These are phyloP conservation scores for Antennarius maculatus DNA, from an alignment of 2,797 vertebrate genomes.

Conservation along the genomic window DNA sequence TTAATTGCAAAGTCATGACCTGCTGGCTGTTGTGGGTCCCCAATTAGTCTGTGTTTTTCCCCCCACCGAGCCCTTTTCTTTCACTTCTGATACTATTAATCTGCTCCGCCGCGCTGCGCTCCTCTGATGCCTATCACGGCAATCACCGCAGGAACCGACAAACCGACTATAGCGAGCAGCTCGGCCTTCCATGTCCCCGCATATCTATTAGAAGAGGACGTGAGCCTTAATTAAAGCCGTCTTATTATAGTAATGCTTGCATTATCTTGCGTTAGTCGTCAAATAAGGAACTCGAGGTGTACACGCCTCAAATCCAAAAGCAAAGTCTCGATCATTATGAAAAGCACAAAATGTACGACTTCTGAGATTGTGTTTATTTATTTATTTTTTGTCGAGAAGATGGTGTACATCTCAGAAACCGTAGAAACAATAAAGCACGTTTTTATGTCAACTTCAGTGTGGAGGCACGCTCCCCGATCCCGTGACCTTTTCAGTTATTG, in stretches of 20 bases:
- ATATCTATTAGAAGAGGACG: constrained; percentile 8
- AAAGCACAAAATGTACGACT: constrained; percentile 17
- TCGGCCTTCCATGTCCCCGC: constrained; percentile 2
- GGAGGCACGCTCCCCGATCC: constrained; percentile 5
- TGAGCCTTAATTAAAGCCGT: constrained; percentile 9
- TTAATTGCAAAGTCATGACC: constrained; percentile 66
- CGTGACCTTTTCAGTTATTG: constrained; percentile 11
- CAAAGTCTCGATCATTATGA: constrained; percentile 9
- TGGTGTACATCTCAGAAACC: constrained; percentile 24
- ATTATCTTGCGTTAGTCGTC: constrained; percentile 22
- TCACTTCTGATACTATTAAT: constrained; percentile 37
- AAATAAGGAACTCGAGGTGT: background rate
- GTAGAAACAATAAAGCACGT: constrained; percentile 2
- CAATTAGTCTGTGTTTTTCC: constrained; percentile 60
- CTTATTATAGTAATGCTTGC: constrained; percentile 15
- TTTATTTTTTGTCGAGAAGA: constrained; percentile 26
- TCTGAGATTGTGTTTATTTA: constrained; percentile 42
- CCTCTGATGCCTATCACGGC: constrained; percentile 51
- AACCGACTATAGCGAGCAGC: constrained; percentile 28
- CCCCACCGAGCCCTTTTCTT: constrained; percentile 38
- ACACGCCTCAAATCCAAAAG: constrained; percentile 29
- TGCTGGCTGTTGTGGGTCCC: constrained; percentile 44
- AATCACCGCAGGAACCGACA: constrained; percentile 44
- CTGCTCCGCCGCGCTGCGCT: constrained; percentile 31
- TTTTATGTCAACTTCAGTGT: constrained; percentile 30